Conservation (phyloP, 1,140 invertebrate species). For the Megalopta genalis region DNA sequence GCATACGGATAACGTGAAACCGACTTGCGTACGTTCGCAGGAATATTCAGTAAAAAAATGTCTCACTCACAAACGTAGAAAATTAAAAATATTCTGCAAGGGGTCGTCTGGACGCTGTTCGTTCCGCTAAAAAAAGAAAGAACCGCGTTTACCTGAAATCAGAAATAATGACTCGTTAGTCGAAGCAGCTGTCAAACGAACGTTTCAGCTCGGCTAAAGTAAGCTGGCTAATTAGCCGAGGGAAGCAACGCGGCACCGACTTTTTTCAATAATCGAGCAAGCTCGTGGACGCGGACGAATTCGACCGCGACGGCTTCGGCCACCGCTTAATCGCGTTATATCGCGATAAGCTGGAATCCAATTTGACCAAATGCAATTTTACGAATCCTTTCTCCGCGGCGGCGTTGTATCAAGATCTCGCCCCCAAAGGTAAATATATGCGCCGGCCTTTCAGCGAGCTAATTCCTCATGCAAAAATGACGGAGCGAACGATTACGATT, state of each 20-base stretch:
- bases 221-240: neutral
- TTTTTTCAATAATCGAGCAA: neutral
- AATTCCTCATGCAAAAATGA: conserved; percentile 6
- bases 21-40: too few relatives aligned
- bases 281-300: conserved; percentile 26
- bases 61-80: too few relatives aligned
- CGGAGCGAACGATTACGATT: conserved; percentile 28
- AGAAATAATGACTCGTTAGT: neutral
- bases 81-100: too few relatives aligned
- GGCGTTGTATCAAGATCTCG: neutral
- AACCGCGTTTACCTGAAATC: conserved; percentile 13
- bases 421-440: neutral
- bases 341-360: conserved; percentile 42
- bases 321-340: conserved; percentile 54
- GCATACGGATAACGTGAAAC: too few relatives aligned
- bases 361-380: conserved; percentile 57
- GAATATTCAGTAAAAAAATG: too few relatives aligned
- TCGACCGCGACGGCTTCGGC: conserved; percentile 42
- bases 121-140: neutral
- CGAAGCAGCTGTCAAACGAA: neutral
- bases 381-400: conserved; percentile 39
- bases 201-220: neutral
- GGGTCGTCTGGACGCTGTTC: too few relatives aligned
- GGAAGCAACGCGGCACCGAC: neutral
- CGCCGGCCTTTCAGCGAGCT: neutral